phyloP scores from a whole-genome alignment of 1,140 invertebrate genomes.

The Aporrectodea caliginosa region DNA sequence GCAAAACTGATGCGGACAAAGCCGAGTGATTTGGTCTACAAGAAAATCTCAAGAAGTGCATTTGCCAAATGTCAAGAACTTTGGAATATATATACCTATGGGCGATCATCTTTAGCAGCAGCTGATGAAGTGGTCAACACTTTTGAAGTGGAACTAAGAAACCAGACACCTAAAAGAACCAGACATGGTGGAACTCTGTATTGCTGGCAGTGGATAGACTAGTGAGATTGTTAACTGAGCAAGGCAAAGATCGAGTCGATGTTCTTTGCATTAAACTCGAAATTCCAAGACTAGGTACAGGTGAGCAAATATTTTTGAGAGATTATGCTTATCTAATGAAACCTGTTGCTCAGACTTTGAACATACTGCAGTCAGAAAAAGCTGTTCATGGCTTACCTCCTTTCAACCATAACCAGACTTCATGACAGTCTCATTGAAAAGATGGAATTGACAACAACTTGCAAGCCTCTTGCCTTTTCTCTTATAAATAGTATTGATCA shows the following conservation, averaged over 20 bases:
- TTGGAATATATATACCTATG: neutral
- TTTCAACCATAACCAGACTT: neutral
- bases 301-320: neutral
- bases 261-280: neutral
- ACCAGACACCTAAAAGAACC: neutral
- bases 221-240: neutral
- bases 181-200: slow-evolving; percentile 4
- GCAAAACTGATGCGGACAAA: neutral
- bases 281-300: neutral
- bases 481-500: neutral
- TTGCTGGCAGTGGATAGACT: neutral
- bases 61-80: neutral
- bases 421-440: neutral
- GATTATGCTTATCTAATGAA: slow-evolving; percentile 9
- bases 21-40: slow-evolving; percentile 4
- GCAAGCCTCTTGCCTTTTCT: neutral
- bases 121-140: neutral
- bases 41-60: slow-evolving; percentile 5
- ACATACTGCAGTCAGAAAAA: slow-evolving; percentile 7
- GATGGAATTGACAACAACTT: neutral
- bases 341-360: neutral
- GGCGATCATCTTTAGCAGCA: neutral
- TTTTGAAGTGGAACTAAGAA: neutral
- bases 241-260: neutral
- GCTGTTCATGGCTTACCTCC: slow-evolving; percentile 13